Conservation (phyloP, 2,888 invertebrate genomes). For the Caenorhabditis doughertyi region DNA sequence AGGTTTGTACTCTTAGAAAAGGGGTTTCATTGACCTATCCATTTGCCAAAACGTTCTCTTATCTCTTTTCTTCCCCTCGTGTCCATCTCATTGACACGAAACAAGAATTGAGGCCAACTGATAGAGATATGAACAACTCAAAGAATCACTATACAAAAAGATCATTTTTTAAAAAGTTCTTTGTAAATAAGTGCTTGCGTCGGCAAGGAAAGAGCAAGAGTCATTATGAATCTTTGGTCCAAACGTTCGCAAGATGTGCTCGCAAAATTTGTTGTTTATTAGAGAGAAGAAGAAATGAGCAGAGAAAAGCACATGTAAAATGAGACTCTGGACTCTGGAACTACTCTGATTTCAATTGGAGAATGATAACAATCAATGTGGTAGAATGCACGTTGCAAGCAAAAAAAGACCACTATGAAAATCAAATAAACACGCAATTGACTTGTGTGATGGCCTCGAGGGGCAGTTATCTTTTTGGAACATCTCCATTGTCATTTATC, state of each 20-base stretch:
- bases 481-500: slow-evolving; percentile 47
- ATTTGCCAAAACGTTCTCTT: slow-evolving; percentile 52
- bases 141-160: slow-evolving; percentile 44
- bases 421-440: background rate
- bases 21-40: slow-evolving; percentile 49
- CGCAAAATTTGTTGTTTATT: slow-evolving; percentile 26
- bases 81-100: slow-evolving; percentile 18
- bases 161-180: background rate
- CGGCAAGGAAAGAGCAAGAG: background rate
- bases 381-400: slow-evolving; percentile 23
- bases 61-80: slow-evolving; percentile 25
- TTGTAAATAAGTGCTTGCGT: slow-evolving; percentile 10
- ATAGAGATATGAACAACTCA: slow-evolving; percentile 24
- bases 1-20: slow-evolving; percentile 27
- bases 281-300: background rate
- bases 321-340: slow-evolving; percentile 55
- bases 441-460: background rate
- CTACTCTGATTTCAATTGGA: slow-evolving; percentile 12
- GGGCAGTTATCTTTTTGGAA: slow-evolving; percentile 47
- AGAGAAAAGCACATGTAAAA: slow-evolving; percentile 16
- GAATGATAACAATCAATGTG: background rate
- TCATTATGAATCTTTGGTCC: background rate
- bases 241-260: slow-evolving; percentile 7
- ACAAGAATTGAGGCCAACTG: slow-evolving; percentile 26
- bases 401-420: background rate